phyloP scores from a whole-genome alignment of 1,140 invertebrate species.

The Dysdera silvatica region DNA sequence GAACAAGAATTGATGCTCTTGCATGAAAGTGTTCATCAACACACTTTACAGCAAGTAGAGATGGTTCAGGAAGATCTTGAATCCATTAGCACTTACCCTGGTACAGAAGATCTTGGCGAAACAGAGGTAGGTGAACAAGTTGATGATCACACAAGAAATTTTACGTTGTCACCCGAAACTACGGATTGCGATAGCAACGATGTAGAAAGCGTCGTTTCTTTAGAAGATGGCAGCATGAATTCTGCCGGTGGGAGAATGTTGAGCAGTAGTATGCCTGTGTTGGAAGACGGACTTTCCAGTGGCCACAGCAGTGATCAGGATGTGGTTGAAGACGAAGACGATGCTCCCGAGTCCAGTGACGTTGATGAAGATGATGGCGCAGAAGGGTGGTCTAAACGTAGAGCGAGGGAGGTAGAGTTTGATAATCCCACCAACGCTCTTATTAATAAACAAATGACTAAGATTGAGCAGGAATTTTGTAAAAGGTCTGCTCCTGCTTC shows the following conservation, averaged over 20 bases:
- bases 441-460: constrained; percentile 64
- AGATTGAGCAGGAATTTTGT: constrained; percentile 63
- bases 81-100: constrained; percentile 40
- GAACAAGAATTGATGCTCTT: constrained; percentile 28
- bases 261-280: constrained; percentile 72
- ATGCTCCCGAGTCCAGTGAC: no score
- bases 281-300: constrained; percentile 79
- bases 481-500: constrained; percentile 46
- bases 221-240: constrained; percentile 45
- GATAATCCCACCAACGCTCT: constrained; percentile 50
- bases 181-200: constrained; percentile 92
- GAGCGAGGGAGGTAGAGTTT: constrained; percentile 7
- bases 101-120: constrained; percentile 56
- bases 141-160: constrained; percentile 56
- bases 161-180: constrained; percentile 85
- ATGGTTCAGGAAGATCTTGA: constrained; percentile 48
- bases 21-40: constrained; percentile 29
- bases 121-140: constrained; percentile 51
- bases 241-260: constrained; percentile 36
- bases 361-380: constrained; percentile 6
- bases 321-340: constrained; percentile 15
- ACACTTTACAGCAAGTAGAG: constrained; percentile 14
- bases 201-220: constrained; percentile 58
- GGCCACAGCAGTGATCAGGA: constrained; percentile 87
- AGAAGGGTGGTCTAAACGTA: neutral